Evolutionary conservation across 2,797 vertebrate species (phyloP).

Genomic region (Gallinago stenura): DNA sequence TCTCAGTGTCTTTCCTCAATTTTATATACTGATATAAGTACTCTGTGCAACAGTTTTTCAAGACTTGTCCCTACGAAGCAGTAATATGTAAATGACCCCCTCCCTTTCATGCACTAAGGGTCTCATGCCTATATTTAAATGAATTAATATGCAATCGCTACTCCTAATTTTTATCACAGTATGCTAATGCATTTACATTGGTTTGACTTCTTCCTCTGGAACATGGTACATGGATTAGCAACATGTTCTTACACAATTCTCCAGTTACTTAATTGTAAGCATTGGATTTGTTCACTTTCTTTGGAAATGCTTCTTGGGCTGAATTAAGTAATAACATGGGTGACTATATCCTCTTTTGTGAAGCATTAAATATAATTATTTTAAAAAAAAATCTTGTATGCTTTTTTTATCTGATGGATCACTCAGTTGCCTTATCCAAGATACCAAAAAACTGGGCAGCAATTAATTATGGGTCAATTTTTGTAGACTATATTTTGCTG

Average conservation of each 20-base stretch:
- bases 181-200: not conserved
- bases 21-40: not conserved
- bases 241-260: not conserved
- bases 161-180: not conserved
- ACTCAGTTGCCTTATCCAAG: not conserved
- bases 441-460: not conserved
- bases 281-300: not conserved
- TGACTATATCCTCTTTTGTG: not conserved
- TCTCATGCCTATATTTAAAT: not conserved
- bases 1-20: not conserved
- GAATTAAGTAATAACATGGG: not conserved
- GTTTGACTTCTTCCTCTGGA: not conserved
- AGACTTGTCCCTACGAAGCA: not conserved
- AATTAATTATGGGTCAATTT: not conserved
- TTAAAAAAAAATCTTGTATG: not conserved
- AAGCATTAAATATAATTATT: not conserved
- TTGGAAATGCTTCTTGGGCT: not conserved
- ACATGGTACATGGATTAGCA: not conserved
- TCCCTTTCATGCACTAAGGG: not conserved
- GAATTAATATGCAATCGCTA: not conserved
- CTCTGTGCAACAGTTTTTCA: not conserved
- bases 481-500: not conserved
- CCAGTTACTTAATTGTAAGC: not conserved
- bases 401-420: not conserved
- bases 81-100: not conserved